Evolutionary conservation across 1,140 invertebrate genomes (phyloP).

Genomic region (Macrocentrus cingulum): DNA sequence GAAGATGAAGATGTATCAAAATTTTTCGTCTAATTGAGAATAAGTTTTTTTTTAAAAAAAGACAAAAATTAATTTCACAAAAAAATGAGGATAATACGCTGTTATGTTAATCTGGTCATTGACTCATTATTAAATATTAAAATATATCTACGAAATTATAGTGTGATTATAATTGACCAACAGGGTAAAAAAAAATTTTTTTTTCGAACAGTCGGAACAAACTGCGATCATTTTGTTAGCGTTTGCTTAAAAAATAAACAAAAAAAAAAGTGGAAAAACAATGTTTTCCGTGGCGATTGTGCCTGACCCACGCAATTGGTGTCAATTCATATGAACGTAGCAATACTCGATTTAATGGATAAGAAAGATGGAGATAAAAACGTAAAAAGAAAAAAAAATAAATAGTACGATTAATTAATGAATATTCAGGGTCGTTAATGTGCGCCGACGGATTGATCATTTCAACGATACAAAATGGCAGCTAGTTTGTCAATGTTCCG

Average conservation of each 20-base stretch:
- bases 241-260: too few relatives aligned
- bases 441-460: slow-evolving; percentile 5
- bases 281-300: slow-evolving; percentile 12
- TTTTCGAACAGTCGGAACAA: slow-evolving; percentile 43
- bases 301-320: slow-evolving; percentile 26
- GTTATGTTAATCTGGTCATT: slow-evolving; percentile 29
- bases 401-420: too few relatives aligned
- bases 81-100: slow-evolving; percentile 18
- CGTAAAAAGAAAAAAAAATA: slow-evolving; percentile 32
- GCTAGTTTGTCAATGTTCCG: slow-evolving; percentile 40
- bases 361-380: slow-evolving; percentile 13
- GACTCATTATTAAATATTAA: slow-evolving; percentile 35
- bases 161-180: slow-evolving; percentile 52
- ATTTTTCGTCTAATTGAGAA: too few relatives aligned
- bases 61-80: too few relatives aligned
- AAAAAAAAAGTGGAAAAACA: neutral
- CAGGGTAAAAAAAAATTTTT: slow-evolving; percentile 53
- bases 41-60: too few relatives aligned
- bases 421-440: slow-evolving; percentile 8
- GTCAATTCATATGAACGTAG: slow-evolving; percentile 26
- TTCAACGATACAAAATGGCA: slow-evolving; percentile 44
- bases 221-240: slow-evolving; percentile 50
- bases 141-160: slow-evolving; percentile 40
- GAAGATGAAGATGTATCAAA: too few relatives aligned
- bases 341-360: slow-evolving; percentile 15